A percentile compares a stretch with the other conserved stretches of the same genome.
Evolutionary conservation across 2,113 vertebrate species (phyloP).

Genomic region (Narcine bancroftii): DNA sequence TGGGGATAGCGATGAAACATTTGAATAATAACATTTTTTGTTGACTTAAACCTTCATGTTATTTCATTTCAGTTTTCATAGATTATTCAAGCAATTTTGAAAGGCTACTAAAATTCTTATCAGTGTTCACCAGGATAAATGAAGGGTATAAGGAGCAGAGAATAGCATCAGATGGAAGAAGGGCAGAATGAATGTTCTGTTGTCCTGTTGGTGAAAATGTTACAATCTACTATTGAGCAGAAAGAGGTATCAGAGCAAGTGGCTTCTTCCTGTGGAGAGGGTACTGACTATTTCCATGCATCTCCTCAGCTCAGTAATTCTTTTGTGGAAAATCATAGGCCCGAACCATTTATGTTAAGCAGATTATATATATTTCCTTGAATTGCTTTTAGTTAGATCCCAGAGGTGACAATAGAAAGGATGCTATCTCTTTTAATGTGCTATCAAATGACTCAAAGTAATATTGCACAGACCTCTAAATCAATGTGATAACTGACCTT

Average conservation of each 20-base stretch:
- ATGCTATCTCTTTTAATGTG: conserved; percentile 35
- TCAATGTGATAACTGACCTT: conserved; percentile 36
- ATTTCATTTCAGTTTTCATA: background rate
- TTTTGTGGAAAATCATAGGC: conserved; percentile 26
- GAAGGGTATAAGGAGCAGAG: background rate
- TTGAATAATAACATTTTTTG: background rate
- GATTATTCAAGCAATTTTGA: background rate
- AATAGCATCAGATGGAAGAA: background rate
- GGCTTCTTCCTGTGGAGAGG: background rate
- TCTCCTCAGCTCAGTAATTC: conserved; percentile 15
- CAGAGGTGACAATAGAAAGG: conserved; percentile 33
- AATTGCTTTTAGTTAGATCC: conserved; percentile 35
- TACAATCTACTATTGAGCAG: background rate
- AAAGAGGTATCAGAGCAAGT: background rate
- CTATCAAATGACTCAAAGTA: conserved; percentile 36
- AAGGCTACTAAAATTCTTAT: background rate
- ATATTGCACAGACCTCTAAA: conserved; percentile 35
- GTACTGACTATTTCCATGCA: background rate
- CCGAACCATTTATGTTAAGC: conserved; percentile 32
- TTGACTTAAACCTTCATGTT: background rate
- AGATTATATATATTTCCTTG: conserved; percentile 32
- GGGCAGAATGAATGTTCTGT: background rate
- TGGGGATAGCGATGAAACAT: background rate
- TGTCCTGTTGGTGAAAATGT: background rate
- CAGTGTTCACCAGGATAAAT: background rate